Evolutionary conservation across 2,888 invertebrate species (phyloP).

Genomic region (Apodemia mormo): DNA sequence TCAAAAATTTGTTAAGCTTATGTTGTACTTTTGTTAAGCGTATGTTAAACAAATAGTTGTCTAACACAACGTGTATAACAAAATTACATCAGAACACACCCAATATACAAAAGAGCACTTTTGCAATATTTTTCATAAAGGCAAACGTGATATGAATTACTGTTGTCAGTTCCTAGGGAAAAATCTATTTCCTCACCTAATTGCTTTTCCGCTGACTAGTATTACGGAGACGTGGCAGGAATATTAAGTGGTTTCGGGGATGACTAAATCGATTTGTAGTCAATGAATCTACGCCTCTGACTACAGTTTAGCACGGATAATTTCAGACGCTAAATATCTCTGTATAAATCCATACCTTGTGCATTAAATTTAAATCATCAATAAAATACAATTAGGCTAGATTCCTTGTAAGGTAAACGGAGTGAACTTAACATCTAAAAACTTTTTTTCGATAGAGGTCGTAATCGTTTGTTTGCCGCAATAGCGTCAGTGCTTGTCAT

Average conservation of each 20-base stretch:
- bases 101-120: conserved; percentile 17
- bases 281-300: conserved; percentile 18
- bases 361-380: too few relatives aligned
- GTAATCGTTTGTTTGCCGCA: too few relatives aligned
- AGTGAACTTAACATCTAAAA: too few relatives aligned
- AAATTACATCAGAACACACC: conserved; percentile 12
- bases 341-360: too few relatives aligned
- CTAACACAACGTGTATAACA: neutral
- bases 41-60: neutral
- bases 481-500: too few relatives aligned
- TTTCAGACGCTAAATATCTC: neutral
- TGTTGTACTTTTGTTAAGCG: too few relatives aligned
- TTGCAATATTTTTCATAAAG: conserved; percentile 21
- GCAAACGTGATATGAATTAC: conserved; percentile 44
- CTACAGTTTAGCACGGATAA: neutral
- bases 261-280: conserved; percentile 22
- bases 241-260: conserved; percentile 29
- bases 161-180: conserved; percentile 34
- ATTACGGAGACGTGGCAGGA: conserved; percentile 32
- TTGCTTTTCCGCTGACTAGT: conserved; percentile 44
- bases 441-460: too few relatives aligned
- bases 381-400: too few relatives aligned
- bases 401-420: too few relatives aligned
- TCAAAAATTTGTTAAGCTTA: too few relatives aligned
- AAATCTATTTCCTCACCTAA: conserved; percentile 50